A percentile compares a stretch with the other conserved stretches of the same genome.
Evolutionary conservation across 35 echinoderm and acorn worm genomes (phyloP).

Genomic region (Amphiura filiformis): DNA sequence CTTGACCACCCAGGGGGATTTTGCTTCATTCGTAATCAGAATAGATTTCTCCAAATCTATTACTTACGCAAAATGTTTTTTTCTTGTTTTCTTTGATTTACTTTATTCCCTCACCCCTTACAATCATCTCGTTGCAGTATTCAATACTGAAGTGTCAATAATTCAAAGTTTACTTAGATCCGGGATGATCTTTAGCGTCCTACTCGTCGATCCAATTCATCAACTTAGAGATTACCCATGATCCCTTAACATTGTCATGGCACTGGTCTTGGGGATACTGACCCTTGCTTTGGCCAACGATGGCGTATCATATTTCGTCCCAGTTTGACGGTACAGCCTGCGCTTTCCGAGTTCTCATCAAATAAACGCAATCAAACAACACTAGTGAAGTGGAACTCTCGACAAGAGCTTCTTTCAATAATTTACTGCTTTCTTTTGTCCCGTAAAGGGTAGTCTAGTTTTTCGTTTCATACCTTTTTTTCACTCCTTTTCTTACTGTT

Average conservation of each 20-base stretch:
- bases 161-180: not conserved
- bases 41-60: no score
- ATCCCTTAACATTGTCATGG: constrained; percentile 2
- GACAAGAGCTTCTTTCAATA: not conserved
- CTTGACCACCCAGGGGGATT: not conserved
- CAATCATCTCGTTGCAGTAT: not conserved
- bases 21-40: no score
- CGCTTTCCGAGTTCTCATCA: not conserved
- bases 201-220: not conserved
- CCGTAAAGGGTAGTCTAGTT: not conserved
- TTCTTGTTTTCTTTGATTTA: no score
- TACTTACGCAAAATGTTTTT: no score
- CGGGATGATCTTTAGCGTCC: not conserved
- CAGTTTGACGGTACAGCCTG: not conserved
- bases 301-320: not conserved
- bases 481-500: not conserved
- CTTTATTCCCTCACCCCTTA: no score
- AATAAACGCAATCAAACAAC: not conserved
- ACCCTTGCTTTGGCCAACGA: not conserved
- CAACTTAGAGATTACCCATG: not conserved
- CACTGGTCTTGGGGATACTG: not conserved
- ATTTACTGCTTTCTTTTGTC: constrained; percentile 3
- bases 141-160: not conserved
- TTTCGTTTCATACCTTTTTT: no score
- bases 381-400: not conserved